phyloP scores from a whole-genome alignment of 2,113 vertebrate species.

The Anser brachyrhynchus region DNA sequence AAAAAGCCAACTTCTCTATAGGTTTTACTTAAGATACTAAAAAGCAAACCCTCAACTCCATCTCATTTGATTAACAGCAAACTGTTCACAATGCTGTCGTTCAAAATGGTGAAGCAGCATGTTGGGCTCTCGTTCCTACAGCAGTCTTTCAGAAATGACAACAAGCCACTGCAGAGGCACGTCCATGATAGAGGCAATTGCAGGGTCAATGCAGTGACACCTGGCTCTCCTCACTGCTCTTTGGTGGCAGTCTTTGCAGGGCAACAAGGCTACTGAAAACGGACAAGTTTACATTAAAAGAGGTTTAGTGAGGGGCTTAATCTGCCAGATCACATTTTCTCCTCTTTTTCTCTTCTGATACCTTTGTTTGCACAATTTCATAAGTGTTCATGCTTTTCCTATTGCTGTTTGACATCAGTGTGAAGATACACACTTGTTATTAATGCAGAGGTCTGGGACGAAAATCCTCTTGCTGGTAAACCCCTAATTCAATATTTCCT shows the following conservation, averaged over 20 bases:
- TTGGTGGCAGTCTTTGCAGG: rapidly evolving
- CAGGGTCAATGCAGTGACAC: background rate
- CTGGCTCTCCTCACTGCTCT: background rate
- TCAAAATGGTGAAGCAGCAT: background rate
- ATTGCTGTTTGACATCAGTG: background rate
- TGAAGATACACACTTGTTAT: background rate
- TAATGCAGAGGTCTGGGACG: background rate
- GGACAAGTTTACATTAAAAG: background rate
- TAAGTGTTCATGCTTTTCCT: background rate
- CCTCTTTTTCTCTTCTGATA: background rate
- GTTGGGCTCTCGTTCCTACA: background rate
- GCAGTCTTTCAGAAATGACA: background rate
- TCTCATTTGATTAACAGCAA: background rate
- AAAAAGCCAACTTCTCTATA: background rate
- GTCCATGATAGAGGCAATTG: rapidly evolving
- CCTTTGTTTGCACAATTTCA: background rate
- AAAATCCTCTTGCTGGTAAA: background rate
- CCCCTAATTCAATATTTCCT: background rate
- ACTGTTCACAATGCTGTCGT: background rate
- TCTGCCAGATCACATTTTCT: rapidly evolving
- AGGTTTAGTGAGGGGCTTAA: background rate
- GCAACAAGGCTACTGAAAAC: background rate
- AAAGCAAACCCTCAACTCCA: background rate
- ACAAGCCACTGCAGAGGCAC: rapidly evolving
- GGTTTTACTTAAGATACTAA: background rate